These are phyloP conservation scores for Mya arenaria DNA, from an alignment of 1,140 invertebrate genomes.

Conservation along the genomic window DNA sequence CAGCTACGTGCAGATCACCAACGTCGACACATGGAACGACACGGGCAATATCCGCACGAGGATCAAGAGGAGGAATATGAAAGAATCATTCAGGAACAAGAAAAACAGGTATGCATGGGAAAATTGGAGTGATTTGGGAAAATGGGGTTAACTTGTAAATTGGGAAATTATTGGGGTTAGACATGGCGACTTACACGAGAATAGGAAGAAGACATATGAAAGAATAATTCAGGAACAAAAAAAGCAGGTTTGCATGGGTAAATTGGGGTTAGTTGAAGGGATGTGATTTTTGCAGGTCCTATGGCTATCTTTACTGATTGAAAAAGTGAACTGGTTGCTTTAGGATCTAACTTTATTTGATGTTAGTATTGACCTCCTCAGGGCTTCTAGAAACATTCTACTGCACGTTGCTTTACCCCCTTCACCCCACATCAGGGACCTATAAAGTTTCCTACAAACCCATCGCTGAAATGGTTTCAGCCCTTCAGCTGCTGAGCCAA, in stretches of 20 bases:
- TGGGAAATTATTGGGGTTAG: background rate
- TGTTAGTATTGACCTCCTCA: too few species aligned
- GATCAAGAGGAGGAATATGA: conserved; percentile 81
- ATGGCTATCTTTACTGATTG: too few species aligned
- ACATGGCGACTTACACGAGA: background rate
- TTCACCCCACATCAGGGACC: too few species aligned
- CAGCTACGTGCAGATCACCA: conserved; percentile 83
- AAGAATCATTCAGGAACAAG: conserved; percentile 69
- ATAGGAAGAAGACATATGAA: background rate
- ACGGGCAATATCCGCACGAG: conserved; percentile 66
- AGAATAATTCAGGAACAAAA: background rate
- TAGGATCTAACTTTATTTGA: too few species aligned
- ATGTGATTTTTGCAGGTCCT: too few species aligned
- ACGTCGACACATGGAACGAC: conserved; percentile 82
- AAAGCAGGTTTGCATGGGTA: background rate
- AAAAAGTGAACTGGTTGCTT: too few species aligned
- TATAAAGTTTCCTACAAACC: too few species aligned
- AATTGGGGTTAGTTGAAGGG: too few species aligned
- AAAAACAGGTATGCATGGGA: conserved; percentile 11
- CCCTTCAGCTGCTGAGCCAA: too few species aligned
- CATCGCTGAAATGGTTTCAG: too few species aligned
- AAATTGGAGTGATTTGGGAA: background rate
- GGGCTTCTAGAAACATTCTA: too few species aligned
- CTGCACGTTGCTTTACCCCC: too few species aligned
- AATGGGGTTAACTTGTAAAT: background rate